Evolutionary conservation across 1,140 invertebrate genomes (phyloP), one percentile per base, ranked within the genome.

Genomic region (Pseudachorutes palmiensis): DNA sequence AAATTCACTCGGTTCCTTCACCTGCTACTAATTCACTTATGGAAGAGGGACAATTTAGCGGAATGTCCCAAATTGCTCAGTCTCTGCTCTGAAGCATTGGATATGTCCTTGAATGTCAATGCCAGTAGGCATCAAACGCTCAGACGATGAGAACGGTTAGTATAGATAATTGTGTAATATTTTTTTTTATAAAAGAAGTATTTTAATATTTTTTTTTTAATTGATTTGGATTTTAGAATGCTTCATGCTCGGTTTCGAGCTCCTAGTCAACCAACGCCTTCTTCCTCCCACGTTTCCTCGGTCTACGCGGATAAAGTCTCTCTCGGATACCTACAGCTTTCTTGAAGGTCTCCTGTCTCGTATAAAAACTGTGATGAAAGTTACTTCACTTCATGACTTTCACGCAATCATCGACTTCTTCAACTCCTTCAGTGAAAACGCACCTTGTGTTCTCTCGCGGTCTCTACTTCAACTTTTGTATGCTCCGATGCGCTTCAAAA

Each of bases 261-360:
- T 94, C 26, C 85, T 94, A 77, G 88, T 96, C 36, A 97, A 97
- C 80, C 94, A 97, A 79, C 85, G 94, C 70, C 82, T 97, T 32
- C 80, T 97, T 31, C 95, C 95, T 45, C 94, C 95, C 0, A 97
- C 95, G n/a, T 98, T 98, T 83, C 96, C 96, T 12, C 83, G 95
- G 1, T 97, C 96, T 79, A 94, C 94, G 1, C 89, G 92, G 79
- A 95, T 98, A 72, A 91, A 91, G 72, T 87, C 88, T 58, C 82
- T 91, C 45, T 78, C 82, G 33, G 91, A 94, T 74, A 89, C 93
- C 31, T 79, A 94, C 68, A 82, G 86, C 73, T 97, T 96, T 79
- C 85, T 97, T 74, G 85, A 89, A 72, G 86, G 89, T 74, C 83
- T 94, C 71, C 81, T 96, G 5, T 81, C 86, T 31, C 83, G 91